phyloP scores from a whole-genome alignment of 2,797 vertebrate genomes.

The Sarcophilus harrisii region DNA sequence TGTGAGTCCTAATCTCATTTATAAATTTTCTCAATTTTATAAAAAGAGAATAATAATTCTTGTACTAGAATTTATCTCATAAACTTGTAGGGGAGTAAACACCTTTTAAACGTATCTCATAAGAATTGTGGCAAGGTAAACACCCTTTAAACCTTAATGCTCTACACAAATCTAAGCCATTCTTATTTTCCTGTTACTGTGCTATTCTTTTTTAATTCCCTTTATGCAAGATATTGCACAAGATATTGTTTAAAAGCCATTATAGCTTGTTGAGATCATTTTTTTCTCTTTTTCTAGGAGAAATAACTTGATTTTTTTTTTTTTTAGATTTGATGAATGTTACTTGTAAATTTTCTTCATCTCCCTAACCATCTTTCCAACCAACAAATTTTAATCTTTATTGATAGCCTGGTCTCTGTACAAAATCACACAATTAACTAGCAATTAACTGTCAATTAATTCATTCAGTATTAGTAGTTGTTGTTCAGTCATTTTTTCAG shows the following conservation, averaged over 20 bases:
- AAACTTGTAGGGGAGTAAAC: no score
- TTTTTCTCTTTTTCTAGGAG: background rate
- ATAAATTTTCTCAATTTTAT: background rate
- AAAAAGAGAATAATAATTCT: background rate
- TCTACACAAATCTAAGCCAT: background rate
- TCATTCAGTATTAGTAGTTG: background rate
- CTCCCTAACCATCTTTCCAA: background rate
- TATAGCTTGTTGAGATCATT: background rate
- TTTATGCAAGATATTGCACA: background rate
- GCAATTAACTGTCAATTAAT: background rate
- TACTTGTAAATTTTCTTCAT: background rate
- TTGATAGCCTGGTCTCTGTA: background rate
- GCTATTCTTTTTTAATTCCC: background rate
- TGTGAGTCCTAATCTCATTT: background rate
- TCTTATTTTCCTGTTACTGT: background rate
- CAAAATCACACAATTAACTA: background rate
- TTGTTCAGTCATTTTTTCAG: background rate
- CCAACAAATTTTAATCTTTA: background rate
- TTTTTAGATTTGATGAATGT: background rate
- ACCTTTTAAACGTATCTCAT: no score
- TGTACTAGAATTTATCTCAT: background rate
- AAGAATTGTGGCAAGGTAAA: background rate
- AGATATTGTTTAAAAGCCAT: background rate
- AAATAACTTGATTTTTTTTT: background rate
- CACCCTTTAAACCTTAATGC: background rate